These are phyloP conservation scores for Montifringilla adamsi DNA, from an alignment of 2,113 vertebrate species.

Conservation along the genomic window DNA sequence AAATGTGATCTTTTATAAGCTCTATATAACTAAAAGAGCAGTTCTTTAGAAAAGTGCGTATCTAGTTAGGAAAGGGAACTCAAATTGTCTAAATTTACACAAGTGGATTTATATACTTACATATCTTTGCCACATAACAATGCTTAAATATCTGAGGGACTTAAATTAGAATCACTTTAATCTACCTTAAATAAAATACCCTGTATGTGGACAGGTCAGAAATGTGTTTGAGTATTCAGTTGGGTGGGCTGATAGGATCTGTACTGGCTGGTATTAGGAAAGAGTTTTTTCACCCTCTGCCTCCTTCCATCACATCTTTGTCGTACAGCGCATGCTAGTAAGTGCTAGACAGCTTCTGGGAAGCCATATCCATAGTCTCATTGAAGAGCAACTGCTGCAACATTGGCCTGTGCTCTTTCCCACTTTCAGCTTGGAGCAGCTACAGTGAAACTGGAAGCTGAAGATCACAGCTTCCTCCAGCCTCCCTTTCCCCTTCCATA, in stretches of 20 bases:
- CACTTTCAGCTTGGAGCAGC: slow-evolving; percentile 7
- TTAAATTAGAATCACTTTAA: not conserved
- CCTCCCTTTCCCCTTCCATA: slow-evolving; percentile 29
- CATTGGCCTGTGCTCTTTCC: not conserved
- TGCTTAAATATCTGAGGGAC: not conserved
- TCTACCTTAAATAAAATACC: not conserved
- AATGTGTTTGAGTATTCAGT: not conserved
- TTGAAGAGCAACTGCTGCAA: not conserved
- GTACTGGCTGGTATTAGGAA: not conserved
- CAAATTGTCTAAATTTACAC: not conserved
- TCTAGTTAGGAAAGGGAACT: not conserved
- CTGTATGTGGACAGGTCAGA: not conserved
- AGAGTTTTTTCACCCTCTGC: not conserved
- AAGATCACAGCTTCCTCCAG: slow-evolving; percentile 27
- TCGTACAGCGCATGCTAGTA: not conserved
- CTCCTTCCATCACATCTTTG: not conserved
- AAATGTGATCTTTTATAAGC: not conserved
- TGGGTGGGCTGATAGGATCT: not conserved
- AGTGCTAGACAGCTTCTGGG: not conserved
- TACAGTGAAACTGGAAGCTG: slow-evolving; percentile 25
- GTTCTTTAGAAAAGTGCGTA: not conserved
- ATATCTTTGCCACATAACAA: not conserved
- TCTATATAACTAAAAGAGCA: not conserved
- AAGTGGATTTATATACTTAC: not conserved
- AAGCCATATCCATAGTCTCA: not conserved